Conservation (phyloP, 2,113 vertebrate genomes). For the Orcinus orca region DNA sequence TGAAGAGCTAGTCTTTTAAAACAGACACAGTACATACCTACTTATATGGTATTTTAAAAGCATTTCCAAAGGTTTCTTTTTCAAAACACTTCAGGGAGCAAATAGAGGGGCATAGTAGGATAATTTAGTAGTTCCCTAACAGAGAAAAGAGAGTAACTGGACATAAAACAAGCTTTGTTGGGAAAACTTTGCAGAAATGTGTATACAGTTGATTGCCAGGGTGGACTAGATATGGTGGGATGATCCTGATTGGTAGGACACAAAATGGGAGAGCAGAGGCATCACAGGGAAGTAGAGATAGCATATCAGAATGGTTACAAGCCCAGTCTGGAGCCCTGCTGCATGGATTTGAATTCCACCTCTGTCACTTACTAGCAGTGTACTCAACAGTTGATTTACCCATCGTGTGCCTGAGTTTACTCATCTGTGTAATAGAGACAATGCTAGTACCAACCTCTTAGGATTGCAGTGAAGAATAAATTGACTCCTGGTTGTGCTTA, state of each 20-base stretch:
- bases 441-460: not conserved
- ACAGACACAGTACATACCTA: not conserved
- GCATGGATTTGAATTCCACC: not conserved
- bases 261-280: not conserved
- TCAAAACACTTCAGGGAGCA: not conserved
- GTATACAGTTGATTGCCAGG: not conserved
- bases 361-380: not conserved
- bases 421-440: not conserved
- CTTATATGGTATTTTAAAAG: not conserved
- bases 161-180: not conserved
- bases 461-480: not conserved
- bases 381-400: not conserved
- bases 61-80: not conserved
- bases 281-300: not conserved
- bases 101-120: not conserved
- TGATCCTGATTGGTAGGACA: not conserved
- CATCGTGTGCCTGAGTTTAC: not conserved
- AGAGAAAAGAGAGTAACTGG: not conserved
- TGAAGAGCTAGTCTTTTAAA: not conserved
- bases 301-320: not conserved
- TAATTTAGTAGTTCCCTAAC: not conserved
- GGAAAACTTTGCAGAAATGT: not conserved
- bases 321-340: accelerated
- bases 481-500: not conserved
- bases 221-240: not conserved